Percentiles rank a stretch among this genome's conserved stretches.
Evolutionary conservation across 2,888 invertebrate genomes (phyloP).

Genomic region (Agrochola lychnidis): DNA sequence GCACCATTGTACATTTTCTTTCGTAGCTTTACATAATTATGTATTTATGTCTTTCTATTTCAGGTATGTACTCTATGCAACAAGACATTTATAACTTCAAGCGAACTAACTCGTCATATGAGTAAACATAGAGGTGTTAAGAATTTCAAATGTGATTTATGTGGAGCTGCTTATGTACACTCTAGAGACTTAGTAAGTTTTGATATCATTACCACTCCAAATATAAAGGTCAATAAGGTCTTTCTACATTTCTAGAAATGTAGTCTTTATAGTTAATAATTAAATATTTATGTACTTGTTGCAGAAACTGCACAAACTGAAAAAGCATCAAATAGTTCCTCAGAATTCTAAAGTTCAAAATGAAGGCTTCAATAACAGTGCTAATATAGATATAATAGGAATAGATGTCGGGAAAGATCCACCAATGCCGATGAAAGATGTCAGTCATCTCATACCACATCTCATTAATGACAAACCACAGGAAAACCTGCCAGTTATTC

Average conservation of each 20-base stretch:
- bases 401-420: slow-evolving; percentile 82
- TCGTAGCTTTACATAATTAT: not conserved
- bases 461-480: slow-evolving; percentile 73
- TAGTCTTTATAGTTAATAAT: not conserved
- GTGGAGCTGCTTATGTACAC: slow-evolving; percentile 89
- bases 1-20: too few relatives aligned
- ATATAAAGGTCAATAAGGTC: not conserved
- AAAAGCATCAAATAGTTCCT: slow-evolving; percentile 79
- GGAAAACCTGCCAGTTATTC: slow-evolving; percentile 61
- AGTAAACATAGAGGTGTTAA: slow-evolving; percentile 90
- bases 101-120: slow-evolving; percentile 91
- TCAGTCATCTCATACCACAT: slow-evolving; percentile 76
- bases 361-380: slow-evolving; percentile 75
- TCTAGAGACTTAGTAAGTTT: slow-evolving; percentile 89
- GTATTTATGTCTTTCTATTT: slow-evolving; percentile 5
- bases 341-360: slow-evolving; percentile 72
- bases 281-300: slow-evolving; percentile 61
- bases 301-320: slow-evolving; percentile 85
- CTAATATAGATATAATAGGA: slow-evolving; percentile 83
- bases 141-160: slow-evolving; percentile 91
- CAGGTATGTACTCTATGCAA: slow-evolving; percentile 90
- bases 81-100: slow-evolving; percentile 91
- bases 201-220: not conserved
- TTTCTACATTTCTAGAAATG: not conserved
- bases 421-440: slow-evolving; percentile 73